A percentile compares a stretch with the other conserved stretches of the same genome.
Conservation (phyloP, 2,113 vertebrate genomes). For the Brachirus orientalis region DNA sequence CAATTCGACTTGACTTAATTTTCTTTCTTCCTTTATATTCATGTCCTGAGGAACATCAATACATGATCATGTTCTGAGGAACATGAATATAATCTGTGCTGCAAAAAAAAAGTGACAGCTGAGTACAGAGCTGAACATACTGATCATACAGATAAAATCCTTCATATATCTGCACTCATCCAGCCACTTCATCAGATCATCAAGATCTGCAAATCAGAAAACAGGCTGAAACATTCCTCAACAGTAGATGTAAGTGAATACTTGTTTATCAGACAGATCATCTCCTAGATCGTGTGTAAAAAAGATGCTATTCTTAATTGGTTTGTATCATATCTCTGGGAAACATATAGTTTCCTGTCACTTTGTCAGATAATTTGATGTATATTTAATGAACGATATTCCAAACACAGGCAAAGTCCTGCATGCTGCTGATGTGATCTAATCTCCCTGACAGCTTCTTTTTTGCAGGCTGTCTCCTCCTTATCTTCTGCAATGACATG, state of each 20-base stretch:
- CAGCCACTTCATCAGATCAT: constrained; percentile 15
- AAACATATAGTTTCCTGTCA: constrained; percentile 25
- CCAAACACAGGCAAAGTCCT: constrained; percentile 27
- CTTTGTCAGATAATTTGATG: constrained; percentile 38
- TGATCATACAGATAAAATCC: not conserved
- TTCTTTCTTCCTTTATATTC: not conserved
- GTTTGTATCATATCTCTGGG: constrained; percentile 39
- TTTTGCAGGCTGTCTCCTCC: constrained; percentile 33
- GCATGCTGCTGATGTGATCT: constrained; percentile 36
- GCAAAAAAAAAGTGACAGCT: not conserved
- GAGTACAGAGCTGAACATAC: constrained; percentile 1
- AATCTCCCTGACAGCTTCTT: constrained; percentile 47
- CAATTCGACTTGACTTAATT: not conserved
- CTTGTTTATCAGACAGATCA: constrained; percentile 39
- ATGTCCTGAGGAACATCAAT: no score
- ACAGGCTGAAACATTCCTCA: constrained; percentile 2
- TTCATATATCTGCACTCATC: constrained; percentile 13
- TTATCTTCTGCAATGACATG: constrained; percentile 32
- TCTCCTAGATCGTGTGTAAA: constrained; percentile 19
- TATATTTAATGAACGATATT: constrained; percentile 44
- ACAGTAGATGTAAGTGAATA: constrained; percentile 14
- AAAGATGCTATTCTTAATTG: constrained; percentile 36
- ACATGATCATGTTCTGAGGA: no score
- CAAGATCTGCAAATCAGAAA: not conserved
- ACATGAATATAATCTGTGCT: no score